Percentiles rank a stretch among this genome's conserved stretches.
These are phyloP conservation scores for Thymelicus lineola DNA, from an alignment of 2,888 invertebrate genomes.

Conservation along the genomic window DNA sequence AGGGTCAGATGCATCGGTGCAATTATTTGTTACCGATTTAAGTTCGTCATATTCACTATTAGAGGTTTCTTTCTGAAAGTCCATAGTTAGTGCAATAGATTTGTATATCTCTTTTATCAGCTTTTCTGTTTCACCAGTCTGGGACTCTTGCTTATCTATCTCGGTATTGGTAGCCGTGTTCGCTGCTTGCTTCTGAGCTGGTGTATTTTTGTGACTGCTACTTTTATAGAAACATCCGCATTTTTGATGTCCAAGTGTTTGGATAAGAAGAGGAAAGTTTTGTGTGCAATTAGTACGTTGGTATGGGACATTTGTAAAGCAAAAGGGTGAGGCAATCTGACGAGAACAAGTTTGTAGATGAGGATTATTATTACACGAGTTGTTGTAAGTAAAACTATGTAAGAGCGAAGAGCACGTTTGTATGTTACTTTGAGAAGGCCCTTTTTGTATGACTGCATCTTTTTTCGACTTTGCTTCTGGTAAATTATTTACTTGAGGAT, in stretches of 20 bases:
- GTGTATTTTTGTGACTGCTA: conserved; percentile 42
- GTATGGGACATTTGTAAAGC: conserved; percentile 49
- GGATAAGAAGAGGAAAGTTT: conserved; percentile 67
- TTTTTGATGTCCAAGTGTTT: conserved; percentile 54
- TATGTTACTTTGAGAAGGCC: conserved; percentile 56
- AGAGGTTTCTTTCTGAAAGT: conserved; percentile 56
- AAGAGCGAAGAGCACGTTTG: conserved; percentile 59
- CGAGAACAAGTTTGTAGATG: conserved; percentile 58
- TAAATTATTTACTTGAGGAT: conserved; percentile 49
- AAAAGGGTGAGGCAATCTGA: conserved; percentile 52
- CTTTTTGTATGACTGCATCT: conserved; percentile 69
- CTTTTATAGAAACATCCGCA: conserved; percentile 58
- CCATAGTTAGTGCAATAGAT: conserved; percentile 64
- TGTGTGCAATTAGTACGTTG: conserved; percentile 57
- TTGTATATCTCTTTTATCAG: conserved; percentile 77
- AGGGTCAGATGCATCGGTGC: conserved; percentile 9
- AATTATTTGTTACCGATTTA: conserved; percentile 41
- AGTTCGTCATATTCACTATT: conserved; percentile 51
- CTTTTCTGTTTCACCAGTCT: conserved; percentile 65
- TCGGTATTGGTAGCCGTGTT: conserved; percentile 66
- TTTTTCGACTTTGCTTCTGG: conserved; percentile 54
- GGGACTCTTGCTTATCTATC: conserved; percentile 42
- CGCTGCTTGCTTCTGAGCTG: conserved; percentile 36
- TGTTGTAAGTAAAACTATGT: conserved; percentile 64
- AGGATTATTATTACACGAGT: conserved; percentile 56